Conservation (phyloP, 2,797 vertebrate species). For the Gila robusta region DNA sequence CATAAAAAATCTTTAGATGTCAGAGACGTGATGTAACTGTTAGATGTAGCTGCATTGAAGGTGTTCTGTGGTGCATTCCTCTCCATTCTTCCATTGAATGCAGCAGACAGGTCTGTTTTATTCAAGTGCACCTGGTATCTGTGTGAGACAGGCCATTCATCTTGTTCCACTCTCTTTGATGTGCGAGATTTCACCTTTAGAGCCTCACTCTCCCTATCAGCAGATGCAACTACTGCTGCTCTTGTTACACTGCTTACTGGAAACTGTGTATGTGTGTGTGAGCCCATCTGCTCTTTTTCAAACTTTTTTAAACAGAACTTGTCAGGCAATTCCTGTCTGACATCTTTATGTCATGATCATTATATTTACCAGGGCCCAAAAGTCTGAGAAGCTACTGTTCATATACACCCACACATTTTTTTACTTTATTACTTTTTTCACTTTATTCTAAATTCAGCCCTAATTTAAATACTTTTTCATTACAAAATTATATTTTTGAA, state of each 20-base stretch:
- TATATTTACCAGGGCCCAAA: background rate
- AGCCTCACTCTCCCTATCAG: conserved; percentile 27
- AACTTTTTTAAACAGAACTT: background rate
- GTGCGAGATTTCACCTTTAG: conserved; percentile 51
- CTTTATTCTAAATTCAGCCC: background rate
- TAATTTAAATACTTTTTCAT: background rate
- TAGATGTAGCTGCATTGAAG: conserved; percentile 24
- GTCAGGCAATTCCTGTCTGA: background rate
- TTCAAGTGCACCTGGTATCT: conserved; percentile 46
- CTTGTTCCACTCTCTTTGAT: conserved; percentile 57
- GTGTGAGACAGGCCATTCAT: conserved; percentile 50
- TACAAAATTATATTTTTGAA: background rate
- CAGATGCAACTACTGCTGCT: conserved; percentile 47
- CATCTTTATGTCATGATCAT: background rate
- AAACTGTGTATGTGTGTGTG: background rate
- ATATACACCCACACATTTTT: background rate
- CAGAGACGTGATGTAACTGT: conserved; percentile 7
- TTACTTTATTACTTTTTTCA: background rate
- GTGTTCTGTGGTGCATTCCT: conserved; percentile 33
- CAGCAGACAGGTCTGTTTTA: conserved; percentile 43
- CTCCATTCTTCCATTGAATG: conserved; percentile 36
- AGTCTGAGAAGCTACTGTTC: background rate
- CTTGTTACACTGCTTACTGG: conserved; percentile 23
- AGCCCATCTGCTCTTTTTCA: background rate
- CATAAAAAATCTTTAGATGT: conserved; percentile 4